phyloP scores from a whole-genome alignment of 1,140 invertebrate genomes.

The Chironomus tepperi region DNA sequence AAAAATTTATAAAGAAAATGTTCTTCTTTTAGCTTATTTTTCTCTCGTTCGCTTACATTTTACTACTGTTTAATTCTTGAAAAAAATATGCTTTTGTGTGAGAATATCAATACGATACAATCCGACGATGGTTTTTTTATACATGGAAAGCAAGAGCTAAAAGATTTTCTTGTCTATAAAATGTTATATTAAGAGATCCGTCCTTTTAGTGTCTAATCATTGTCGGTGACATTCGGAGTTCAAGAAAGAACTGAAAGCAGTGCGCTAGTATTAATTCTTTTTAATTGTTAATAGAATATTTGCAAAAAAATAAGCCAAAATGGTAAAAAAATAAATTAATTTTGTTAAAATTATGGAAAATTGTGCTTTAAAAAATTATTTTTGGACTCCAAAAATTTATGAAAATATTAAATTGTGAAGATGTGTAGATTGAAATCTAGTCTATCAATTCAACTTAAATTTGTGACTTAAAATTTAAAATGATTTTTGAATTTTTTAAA shows the following conservation, averaged over 20 bases:
- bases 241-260: background rate
- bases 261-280: background rate
- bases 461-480: too few species aligned
- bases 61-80: background rate
- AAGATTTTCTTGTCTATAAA: constrained; percentile 19
- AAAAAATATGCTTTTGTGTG: background rate
- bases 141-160: background rate
- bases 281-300: constrained; percentile 2
- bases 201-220: constrained; percentile 18
- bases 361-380: background rate
- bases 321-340: background rate
- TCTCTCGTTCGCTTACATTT: background rate
- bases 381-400: background rate
- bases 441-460: too few species aligned
- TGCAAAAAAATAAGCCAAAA: background rate
- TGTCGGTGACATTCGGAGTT: constrained; percentile 11
- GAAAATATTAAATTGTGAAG: too few species aligned
- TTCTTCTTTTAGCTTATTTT: background rate
- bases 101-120: background rate
- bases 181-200: background rate
- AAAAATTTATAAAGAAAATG: background rate
- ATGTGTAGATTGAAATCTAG: too few species aligned
- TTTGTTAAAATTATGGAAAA: background rate
- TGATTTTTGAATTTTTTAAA: too few species aligned
- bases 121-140: too few species aligned